Conservation (phyloP, 2,113 vertebrate genomes). For the Sylvia atricapilla region DNA sequence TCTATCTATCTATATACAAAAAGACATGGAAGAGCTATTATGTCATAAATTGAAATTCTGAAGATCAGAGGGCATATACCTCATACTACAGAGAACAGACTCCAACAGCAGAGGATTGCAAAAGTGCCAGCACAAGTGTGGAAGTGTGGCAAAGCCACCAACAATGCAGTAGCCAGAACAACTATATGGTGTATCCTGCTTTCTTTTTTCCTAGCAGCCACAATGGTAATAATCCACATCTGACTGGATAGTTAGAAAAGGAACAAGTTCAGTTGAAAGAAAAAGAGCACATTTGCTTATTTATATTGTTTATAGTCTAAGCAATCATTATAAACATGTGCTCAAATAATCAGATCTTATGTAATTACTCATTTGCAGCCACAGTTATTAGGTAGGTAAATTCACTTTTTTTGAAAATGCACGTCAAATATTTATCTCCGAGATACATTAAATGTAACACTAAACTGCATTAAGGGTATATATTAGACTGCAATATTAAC, state of each 20-base stretch:
- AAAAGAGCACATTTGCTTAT: constrained; percentile 19
- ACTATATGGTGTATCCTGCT: neutral
- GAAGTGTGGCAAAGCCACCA: neutral
- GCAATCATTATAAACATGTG: neutral
- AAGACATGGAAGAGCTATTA: neutral
- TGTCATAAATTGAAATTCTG: neutral
- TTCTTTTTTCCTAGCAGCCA: neutral
- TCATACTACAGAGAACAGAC: neutral
- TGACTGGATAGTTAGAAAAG: neutral
- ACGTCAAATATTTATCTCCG: constrained; percentile 30
- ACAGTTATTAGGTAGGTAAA: constrained; percentile 32
- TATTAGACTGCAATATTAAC: constrained; percentile 16
- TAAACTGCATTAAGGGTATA: neutral
- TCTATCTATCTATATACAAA: neutral
- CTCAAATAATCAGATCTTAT: constrained; percentile 6
- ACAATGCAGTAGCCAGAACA: neutral
- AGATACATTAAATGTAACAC: neutral
- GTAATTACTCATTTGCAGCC: neutral
- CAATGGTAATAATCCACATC: neutral
- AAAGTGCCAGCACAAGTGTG: neutral
- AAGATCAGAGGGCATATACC: neutral
- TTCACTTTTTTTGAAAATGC: neutral
- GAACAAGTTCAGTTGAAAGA: neutral
- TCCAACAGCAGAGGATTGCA: neutral
- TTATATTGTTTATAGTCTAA: neutral